phyloP scores from a whole-genome alignment of 2,888 invertebrate species.

The Drosophila barbarae region DNA sequence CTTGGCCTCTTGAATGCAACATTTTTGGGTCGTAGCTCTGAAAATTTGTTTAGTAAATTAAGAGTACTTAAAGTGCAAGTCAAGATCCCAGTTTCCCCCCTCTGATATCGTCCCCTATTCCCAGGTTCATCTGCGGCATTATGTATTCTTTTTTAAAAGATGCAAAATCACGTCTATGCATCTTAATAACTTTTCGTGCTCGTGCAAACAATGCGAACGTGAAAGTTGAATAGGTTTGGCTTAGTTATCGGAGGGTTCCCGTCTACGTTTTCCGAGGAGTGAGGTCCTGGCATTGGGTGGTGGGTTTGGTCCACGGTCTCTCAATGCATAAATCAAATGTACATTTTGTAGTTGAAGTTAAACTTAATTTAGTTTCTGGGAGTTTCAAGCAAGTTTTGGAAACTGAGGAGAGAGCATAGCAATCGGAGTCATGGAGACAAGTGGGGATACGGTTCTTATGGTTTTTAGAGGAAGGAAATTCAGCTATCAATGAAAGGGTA shows the following conservation, averaged over 20 bases:
- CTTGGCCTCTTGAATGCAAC: slow-evolving; percentile 29
- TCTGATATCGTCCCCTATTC: slow-evolving; percentile 1
- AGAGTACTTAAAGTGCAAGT: slow-evolving; percentile 48
- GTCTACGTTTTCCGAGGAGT: slow-evolving; percentile 19
- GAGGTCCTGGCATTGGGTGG: neutral
- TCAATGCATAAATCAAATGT: slow-evolving; percentile 53
- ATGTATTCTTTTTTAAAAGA: slow-evolving; percentile 54
- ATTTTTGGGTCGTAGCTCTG: slow-evolving; percentile 29
- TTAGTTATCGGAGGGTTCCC: slow-evolving; percentile 46
- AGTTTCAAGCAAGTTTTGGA: slow-evolving; percentile 26
- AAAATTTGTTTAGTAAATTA: slow-evolving; percentile 52
- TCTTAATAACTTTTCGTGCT: slow-evolving; percentile 72
- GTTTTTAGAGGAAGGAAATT: neutral
- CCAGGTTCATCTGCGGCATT: slow-evolving; percentile 24
- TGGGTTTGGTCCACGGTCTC: slow-evolving; percentile 24
- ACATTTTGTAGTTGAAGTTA: slow-evolving; percentile 42
- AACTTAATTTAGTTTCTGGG: slow-evolving; percentile 36
- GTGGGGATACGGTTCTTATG: neutral
- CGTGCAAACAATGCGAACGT: slow-evolving; percentile 68
- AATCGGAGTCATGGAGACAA: neutral
- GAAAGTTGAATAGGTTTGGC: slow-evolving; percentile 64
- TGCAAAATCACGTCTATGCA: slow-evolving; percentile 69
- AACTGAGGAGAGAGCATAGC: neutral
- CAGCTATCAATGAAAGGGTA: neutral
- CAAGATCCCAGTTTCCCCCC: slow-evolving; percentile 18